These are phyloP conservation scores for Rallus crepitans DNA, from an alignment of 2,797 vertebrate genomes.

Conservation along the genomic window DNA sequence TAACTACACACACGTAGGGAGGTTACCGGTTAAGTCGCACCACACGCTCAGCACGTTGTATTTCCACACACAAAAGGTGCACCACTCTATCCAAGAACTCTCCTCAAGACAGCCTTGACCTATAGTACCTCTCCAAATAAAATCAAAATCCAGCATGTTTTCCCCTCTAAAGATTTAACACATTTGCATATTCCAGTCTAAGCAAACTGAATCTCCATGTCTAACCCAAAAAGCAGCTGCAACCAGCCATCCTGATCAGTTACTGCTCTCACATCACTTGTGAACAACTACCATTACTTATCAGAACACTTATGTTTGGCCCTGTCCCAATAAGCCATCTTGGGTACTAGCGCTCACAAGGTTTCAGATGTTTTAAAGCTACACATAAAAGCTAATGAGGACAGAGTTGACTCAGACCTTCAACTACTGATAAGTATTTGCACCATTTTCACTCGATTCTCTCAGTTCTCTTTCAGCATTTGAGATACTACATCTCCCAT, in stretches of 20 bases:
- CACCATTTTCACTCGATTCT: not conserved
- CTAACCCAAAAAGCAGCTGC: not conserved
- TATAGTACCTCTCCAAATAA: not conserved
- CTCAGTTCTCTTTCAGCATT: not conserved
- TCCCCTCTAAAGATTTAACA: not conserved
- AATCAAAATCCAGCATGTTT: not conserved
- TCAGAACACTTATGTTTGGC: not conserved
- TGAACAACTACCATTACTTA: not conserved
- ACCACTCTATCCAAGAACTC: fast-evolving
- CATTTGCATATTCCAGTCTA: not conserved
- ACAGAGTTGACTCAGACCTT: not conserved
- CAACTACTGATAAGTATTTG: not conserved
- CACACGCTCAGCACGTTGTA: not conserved
- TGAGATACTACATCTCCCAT: not conserved
- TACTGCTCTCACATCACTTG: not conserved
- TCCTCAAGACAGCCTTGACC: not conserved
- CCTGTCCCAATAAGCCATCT: not conserved
- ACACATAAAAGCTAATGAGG: not conserved
- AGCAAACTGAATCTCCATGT: not conserved
- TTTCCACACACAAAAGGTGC: not conserved
- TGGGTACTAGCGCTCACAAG: not conserved
- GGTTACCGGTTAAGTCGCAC: not conserved
- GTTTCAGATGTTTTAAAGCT: not conserved
- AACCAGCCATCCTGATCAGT: not conserved
- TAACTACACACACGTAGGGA: not conserved